Evolutionary conservation across 2,797 vertebrate genomes (phyloP).

Genomic region (Philypnodon macrostomus): DNA sequence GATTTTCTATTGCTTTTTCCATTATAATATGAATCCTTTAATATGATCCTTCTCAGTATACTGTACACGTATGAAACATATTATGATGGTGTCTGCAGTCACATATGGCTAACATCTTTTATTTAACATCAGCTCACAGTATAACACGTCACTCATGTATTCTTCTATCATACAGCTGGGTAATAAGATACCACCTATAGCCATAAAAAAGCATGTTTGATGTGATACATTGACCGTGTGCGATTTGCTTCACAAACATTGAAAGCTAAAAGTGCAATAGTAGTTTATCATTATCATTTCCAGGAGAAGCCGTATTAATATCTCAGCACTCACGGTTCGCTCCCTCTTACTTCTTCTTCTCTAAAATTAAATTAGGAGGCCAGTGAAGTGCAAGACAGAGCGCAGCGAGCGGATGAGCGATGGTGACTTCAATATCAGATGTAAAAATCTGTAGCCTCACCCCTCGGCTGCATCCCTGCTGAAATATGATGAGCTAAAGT

Average conservation of each 20-base stretch:
- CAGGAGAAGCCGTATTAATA: constrained; percentile 60
- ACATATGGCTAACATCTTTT: neutral
- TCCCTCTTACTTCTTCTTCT: constrained; percentile 51
- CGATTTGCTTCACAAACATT: constrained; percentile 41
- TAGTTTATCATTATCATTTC: constrained; percentile 62
- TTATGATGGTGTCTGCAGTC: neutral
- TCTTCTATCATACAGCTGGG: neutral
- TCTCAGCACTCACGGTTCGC: constrained; percentile 46
- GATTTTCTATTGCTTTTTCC: too few relatives aligned
- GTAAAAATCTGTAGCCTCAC: constrained; percentile 57
- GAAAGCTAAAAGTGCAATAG: constrained; percentile 40
- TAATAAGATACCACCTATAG: constrained; percentile 1
- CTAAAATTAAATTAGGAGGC: constrained; percentile 67
- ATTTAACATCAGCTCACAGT: neutral
- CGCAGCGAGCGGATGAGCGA: constrained; percentile 54
- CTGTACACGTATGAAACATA: neutral
- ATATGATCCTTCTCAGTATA: too few relatives aligned
- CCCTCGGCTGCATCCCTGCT: constrained; percentile 47
- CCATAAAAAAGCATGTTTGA: constrained; percentile 12
- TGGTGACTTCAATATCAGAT: constrained; percentile 63
- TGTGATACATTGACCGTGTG: constrained; percentile 22
- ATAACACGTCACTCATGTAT: neutral
- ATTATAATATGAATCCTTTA: too few relatives aligned
- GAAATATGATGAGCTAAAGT: constrained; percentile 69
- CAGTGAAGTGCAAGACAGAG: constrained; percentile 56